phyloP scores from a whole-genome alignment of 1,140 invertebrate species.

The Plutomurus gul region DNA sequence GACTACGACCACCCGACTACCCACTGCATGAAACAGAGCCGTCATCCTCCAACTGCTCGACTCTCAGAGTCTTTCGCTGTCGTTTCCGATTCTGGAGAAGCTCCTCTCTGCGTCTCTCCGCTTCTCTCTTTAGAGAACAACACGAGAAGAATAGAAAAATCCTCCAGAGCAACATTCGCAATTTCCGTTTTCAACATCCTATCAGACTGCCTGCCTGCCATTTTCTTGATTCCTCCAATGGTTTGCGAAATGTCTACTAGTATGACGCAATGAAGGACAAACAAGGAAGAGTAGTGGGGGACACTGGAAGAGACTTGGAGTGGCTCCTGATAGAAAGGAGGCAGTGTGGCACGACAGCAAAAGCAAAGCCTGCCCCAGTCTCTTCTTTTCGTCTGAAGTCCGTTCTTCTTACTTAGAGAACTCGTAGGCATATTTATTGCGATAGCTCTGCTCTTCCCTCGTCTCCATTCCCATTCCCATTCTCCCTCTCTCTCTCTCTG shows the following conservation, averaged over 20 bases:
- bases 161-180: neutral
- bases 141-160: neutral
- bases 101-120: neutral
- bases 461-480: neutral
- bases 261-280: neutral
- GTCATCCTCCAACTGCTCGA: too few species aligned
- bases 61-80: too few species aligned
- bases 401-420: too few species aligned
- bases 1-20: neutral
- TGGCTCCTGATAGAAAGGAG: too few species aligned
- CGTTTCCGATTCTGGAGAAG: neutral
- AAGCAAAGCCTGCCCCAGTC: too few species aligned
- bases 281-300: too few species aligned
- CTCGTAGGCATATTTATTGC: too few species aligned
- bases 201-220: neutral
- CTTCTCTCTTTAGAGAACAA: neutral
- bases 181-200: conserved; percentile 20
- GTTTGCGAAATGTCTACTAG: neutral
- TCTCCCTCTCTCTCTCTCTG: neutral
- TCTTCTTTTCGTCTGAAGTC: too few species aligned
- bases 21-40: too few species aligned
- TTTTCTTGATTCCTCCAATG: neutral
- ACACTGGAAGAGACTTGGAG: too few species aligned
- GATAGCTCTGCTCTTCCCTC: neutral
- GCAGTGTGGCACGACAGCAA: too few species aligned